Conservation (phyloP, 1,140 invertebrate genomes). For the Diorhabda elongata region DNA sequence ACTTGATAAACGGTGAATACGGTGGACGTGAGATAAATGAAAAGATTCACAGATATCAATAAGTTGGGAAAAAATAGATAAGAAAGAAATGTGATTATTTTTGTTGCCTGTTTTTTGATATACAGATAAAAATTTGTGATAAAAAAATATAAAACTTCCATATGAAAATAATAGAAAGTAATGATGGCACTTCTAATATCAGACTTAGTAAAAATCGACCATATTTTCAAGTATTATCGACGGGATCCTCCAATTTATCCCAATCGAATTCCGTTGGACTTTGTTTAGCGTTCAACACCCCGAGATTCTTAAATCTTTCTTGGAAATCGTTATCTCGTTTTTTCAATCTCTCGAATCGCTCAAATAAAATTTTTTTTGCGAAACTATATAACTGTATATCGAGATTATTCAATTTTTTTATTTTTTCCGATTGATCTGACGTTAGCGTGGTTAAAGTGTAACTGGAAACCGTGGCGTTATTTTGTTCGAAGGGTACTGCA, state of each 20-base stretch:
- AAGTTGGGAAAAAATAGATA: too few species aligned
- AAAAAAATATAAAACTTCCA: too few species aligned
- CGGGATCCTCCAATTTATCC: slow-evolving; percentile 54
- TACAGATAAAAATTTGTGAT: too few species aligned
- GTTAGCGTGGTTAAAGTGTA: slow-evolving; percentile 70
- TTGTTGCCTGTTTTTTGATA: too few species aligned
- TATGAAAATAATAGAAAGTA: not conserved
- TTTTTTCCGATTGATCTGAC: slow-evolving; percentile 65
- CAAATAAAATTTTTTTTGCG: slow-evolving; percentile 83
- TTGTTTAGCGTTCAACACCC: slow-evolving; percentile 64
- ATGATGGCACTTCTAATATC: not conserved
- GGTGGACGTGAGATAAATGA: too few species aligned
- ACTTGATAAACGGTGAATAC: too few species aligned
- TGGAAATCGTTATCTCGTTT: slow-evolving; percentile 75
- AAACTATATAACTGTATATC: slow-evolving; percentile 93
- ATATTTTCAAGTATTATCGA: not conserved
- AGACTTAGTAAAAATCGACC: not conserved
- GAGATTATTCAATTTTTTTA: slow-evolving; percentile 79
- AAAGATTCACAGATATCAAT: too few species aligned
- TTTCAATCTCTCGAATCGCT: slow-evolving; percentile 77
- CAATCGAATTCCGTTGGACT: slow-evolving; percentile 80
- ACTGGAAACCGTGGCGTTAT: slow-evolving; percentile 82
- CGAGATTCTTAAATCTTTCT: slow-evolving; percentile 72
- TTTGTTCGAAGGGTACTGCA: slow-evolving; percentile 81
- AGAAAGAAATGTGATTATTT: too few species aligned